These are phyloP conservation scores for Hybognathus amarus DNA, from an alignment of 2,797 vertebrate species.

Conservation along the genomic window DNA sequence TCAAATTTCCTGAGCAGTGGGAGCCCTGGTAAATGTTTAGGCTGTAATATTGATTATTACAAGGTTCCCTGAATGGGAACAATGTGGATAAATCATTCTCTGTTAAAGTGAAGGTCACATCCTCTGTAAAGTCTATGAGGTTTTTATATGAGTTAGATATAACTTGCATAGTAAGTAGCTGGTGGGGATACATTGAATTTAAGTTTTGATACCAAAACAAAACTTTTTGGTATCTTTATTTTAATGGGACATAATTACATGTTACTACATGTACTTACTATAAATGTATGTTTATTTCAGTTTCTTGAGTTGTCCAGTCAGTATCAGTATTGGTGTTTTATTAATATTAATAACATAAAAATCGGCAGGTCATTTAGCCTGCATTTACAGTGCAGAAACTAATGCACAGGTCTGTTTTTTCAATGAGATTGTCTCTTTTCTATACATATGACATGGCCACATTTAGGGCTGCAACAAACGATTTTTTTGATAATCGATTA, in stretches of 20 bases:
- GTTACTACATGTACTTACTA: neutral
- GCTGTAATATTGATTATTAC: slow-evolving; percentile 43
- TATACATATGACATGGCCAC: neutral
- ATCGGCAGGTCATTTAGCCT: neutral
- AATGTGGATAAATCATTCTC: slow-evolving; percentile 30
- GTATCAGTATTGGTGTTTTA: neutral
- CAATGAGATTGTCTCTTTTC: neutral
- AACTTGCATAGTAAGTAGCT: neutral
- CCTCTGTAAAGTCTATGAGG: slow-evolving; percentile 4
- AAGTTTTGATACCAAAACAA: neutral
- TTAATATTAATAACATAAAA: neutral
- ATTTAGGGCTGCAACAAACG: neutral
- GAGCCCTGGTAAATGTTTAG: slow-evolving; percentile 21
- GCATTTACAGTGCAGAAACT: neutral
- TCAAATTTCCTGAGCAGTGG: slow-evolving; percentile 43
- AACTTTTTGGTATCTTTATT: neutral
- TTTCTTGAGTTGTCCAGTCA: neutral
- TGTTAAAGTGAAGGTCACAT: slow-evolving; percentile 25
- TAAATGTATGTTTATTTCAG: neutral
- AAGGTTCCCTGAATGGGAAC: slow-evolving; percentile 24
- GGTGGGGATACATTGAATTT: no score
- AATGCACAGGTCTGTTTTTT: neutral
- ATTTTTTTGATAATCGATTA: no score
- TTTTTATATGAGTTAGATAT: neutral
- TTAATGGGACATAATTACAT: neutral